Evolutionary conservation across 2,113 vertebrate species (phyloP).

Genomic region (Microcebus tavaratra): DNA sequence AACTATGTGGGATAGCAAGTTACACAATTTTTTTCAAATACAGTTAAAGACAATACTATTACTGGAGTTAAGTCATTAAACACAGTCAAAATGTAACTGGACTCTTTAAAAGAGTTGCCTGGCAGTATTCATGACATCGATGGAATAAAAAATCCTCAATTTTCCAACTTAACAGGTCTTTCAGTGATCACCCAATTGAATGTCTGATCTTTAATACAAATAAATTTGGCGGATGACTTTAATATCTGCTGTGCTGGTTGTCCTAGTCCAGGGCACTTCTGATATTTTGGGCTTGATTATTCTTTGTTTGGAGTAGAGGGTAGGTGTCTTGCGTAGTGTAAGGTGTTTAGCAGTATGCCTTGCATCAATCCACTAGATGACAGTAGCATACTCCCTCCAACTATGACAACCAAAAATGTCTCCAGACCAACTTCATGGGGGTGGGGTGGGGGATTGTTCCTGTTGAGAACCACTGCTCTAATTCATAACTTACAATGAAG

Average conservation of each 20-base stretch:
- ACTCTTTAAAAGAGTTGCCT: neutral
- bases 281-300: neutral
- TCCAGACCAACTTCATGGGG: neutral
- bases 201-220: neutral
- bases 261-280: neutral
- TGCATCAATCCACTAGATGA: neutral
- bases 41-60: neutral
- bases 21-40: conserved; percentile 3
- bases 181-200: conserved; percentile 19
- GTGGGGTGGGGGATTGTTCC: neutral
- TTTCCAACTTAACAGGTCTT: neutral
- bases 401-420: neutral
- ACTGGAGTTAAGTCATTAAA: neutral
- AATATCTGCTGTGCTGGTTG: neutral
- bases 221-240: conserved; percentile 12
- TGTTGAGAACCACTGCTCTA: conserved; percentile 36
- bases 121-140: neutral
- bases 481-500: neutral
- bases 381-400: neutral
- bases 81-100: neutral
- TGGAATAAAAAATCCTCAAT: neutral
- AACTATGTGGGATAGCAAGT: neutral
- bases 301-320: neutral
- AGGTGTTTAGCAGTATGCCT: conserved; percentile 8
- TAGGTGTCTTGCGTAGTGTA: neutral